Percentiles rank a stretch among this genome's conserved stretches.
These are phyloP conservation scores for Cyphomyrus plagiostoma DNA, from an alignment of 2,113 vertebrate genomes.

Conservation along the genomic window DNA sequence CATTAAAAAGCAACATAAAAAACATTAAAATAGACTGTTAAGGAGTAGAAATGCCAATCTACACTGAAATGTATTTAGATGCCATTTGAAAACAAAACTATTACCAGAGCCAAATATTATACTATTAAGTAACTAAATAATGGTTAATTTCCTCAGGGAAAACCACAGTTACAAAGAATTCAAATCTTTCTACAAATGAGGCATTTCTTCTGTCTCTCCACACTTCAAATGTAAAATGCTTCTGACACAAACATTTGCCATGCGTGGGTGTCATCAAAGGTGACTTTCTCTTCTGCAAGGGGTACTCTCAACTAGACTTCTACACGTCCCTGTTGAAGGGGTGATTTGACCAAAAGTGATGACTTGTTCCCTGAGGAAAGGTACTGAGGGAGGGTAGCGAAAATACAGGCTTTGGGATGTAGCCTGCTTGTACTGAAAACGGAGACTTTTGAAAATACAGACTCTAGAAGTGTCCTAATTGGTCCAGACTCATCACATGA, in stretches of 20 bases:
- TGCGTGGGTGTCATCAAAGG: background rate
- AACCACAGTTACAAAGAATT: background rate
- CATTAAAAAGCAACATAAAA: no score
- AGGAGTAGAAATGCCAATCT: background rate
- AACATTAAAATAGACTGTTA: background rate
- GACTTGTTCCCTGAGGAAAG: background rate
- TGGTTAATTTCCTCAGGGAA: background rate
- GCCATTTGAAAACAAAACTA: background rate
- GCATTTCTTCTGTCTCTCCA: background rate
- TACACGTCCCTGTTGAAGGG: background rate
- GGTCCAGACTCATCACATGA: background rate
- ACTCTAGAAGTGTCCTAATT: background rate
- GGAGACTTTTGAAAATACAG: background rate
- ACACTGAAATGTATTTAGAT: background rate
- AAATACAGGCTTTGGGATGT: background rate
- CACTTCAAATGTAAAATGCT: background rate
- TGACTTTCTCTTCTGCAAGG: background rate
- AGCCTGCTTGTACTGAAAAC: background rate
- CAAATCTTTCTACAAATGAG: background rate
- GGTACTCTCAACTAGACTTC: background rate
- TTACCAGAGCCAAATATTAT: background rate
- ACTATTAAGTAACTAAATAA: background rate
- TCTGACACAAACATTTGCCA: background rate
- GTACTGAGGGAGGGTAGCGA: background rate
- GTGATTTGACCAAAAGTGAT: background rate